Base-by-base conservation (phyloP, 2,113 vertebrate species). In the Ia io region DNA sequence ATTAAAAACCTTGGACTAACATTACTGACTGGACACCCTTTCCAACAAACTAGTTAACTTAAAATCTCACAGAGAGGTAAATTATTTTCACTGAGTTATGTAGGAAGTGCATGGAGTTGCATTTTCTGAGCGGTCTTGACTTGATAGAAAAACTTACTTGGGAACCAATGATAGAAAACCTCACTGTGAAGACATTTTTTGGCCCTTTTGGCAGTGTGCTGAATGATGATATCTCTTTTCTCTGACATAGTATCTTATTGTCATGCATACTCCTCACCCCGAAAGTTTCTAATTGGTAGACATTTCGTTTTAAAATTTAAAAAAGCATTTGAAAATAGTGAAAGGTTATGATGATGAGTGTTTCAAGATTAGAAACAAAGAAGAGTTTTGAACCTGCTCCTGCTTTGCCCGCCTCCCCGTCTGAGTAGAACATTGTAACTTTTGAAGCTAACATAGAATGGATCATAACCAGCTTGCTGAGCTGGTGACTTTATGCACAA, bases 401-500 rank as follows among this genome's bases (percentile, higher is more conserved):
- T 96, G 69, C 79, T 91, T 92, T 91, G 76, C 73, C 83, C 1
- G 44, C 84, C 94, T 97, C 80, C 67, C 83, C 3, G 5, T 63
- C 67, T 74, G 49, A 92, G 90, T 28, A 96, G 93, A 93, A 94
- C 96, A 97, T 94, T 97, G 92, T 90, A 90, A 97, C 90, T 92
- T 97, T 97, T 96, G 97, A 96, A 80, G 90, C 88, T 51, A 83
- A 91, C 94, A 86, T n/a, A 95, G 92, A 96, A 74, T 88, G 59
- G 93, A 93, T 83, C 93, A 87, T 70, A 95, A 95, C 77, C 28
- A 91, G 80, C 84, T 93, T 97, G 97, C 96, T 97, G 96, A 97
- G 96, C 83, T 97, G 70, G 95, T 95, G 59, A 85, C 83, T 96
- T 97, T 88, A 93, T 70, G 82, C 74, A 97, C 97, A 97, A 97